Evolutionary conservation across 2,888 invertebrate species (phyloP).

Genomic region (Cepaea hortensis): DNA sequence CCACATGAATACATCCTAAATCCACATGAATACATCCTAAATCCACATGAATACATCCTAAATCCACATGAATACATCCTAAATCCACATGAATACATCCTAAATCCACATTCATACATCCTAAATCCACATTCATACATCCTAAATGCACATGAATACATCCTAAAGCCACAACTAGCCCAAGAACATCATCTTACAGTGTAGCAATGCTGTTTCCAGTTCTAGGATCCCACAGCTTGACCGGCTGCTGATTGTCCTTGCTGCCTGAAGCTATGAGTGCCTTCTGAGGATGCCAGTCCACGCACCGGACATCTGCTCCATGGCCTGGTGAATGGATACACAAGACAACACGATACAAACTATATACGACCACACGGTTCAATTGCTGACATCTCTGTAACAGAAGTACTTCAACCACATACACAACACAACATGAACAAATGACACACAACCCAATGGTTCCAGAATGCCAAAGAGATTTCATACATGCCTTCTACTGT

Average conservation of each 20-base stretch:
- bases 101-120: too few species aligned
- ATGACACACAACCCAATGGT: too few species aligned
- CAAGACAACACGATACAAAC: neutral
- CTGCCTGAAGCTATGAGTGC: conserved; percentile 97
- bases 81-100: neutral
- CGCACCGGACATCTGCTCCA: conserved; percentile 98
- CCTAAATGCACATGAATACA: neutral
- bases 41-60: too few species aligned
- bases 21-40: too few species aligned
- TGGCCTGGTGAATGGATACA: conserved; percentile 82
- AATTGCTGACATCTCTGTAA: too few species aligned
- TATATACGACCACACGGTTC: too few species aligned
- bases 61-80: neutral
- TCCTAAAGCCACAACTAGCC: neutral
- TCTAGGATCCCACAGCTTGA: conserved; percentile 99
- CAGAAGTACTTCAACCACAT: too few species aligned
- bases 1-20: too few species aligned
- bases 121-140: too few species aligned
- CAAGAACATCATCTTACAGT: conserved; percentile 80
- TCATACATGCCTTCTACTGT: too few species aligned
- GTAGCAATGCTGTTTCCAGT: conserved; percentile 95
- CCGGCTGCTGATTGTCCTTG: conserved; percentile 99
- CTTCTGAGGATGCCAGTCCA: conserved; percentile 99
- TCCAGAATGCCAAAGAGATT: too few species aligned
- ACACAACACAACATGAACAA: too few species aligned